phyloP scores from a whole-genome alignment of 2,113 vertebrate species.

The Apodemus sylvaticus region DNA sequence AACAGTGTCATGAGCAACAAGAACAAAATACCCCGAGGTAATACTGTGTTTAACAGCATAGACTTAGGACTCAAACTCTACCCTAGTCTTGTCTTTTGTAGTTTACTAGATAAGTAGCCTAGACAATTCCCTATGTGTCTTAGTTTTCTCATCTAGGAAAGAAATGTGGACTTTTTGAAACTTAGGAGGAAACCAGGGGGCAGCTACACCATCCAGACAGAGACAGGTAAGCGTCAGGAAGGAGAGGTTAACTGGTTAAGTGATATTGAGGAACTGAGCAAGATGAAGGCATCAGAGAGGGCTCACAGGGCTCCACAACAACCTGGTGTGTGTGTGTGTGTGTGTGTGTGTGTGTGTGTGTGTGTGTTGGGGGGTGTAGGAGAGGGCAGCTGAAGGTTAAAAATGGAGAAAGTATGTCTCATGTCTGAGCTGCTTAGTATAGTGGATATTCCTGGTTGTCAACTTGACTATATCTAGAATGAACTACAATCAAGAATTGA shows the following conservation, averaged over 20 bases:
- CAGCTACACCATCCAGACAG: not conserved
- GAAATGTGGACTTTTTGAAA: slow-evolving; percentile 6
- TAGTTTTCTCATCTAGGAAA: slow-evolving; percentile 34
- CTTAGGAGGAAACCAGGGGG: not conserved
- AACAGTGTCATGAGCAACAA: not conserved
- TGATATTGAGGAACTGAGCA: not conserved
- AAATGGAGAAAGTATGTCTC: not conserved
- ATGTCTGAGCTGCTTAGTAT: not conserved
- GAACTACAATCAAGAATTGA: too few species aligned
- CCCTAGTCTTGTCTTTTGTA: slow-evolving; percentile 1
- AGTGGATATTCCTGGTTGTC: too few species aligned
- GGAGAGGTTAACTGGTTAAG: not conserved
- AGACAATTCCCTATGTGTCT: not conserved
- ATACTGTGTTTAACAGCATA: not conserved
- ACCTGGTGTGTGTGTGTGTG: not conserved
- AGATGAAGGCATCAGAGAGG: not conserved
- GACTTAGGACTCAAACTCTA: not conserved
- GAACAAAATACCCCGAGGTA: not conserved
- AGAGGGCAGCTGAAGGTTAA: not conserved
- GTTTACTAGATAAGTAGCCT: slow-evolving; percentile 30
- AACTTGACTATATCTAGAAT: too few species aligned
- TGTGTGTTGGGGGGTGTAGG: too few species aligned
- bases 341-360: too few species aligned
- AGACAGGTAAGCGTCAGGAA: not conserved
- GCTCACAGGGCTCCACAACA: not conserved